A percentile compares a stretch with the other conserved stretches of the same genome.
Conservation (phyloP, 1,140 invertebrate genomes). For the Lithobius niger region DNA sequence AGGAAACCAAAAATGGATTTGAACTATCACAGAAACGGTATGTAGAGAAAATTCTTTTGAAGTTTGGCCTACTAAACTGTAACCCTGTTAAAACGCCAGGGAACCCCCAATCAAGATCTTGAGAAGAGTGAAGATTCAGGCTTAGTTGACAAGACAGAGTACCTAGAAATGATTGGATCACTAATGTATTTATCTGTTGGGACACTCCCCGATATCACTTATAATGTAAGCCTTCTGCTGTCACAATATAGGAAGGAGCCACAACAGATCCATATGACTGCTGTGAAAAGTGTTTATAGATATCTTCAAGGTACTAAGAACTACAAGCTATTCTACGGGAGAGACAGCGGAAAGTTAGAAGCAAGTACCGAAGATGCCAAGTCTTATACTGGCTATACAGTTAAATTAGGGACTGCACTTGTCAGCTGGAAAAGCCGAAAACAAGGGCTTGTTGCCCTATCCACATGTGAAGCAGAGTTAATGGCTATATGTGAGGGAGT, state of each 20-base stretch:
- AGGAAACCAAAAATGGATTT: constrained; percentile 14
- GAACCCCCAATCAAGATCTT: constrained; percentile 18
- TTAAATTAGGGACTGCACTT: too few relatives aligned
- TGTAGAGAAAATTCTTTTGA: constrained; percentile 25
- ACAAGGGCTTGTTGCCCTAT: too few relatives aligned
- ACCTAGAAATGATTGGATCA: constrained; percentile 27
- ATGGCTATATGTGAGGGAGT: too few relatives aligned
- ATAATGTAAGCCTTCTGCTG: constrained; percentile 29
- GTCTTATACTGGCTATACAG: too few relatives aligned
- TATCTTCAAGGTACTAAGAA: constrained; percentile 32
- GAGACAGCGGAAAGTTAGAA: not conserved
- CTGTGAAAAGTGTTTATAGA: constrained; percentile 31
- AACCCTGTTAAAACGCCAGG: constrained; percentile 23
- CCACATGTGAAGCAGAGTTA: too few relatives aligned
- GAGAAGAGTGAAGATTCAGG: not conserved
- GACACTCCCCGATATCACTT: constrained; percentile 34
- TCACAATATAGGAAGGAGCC: constrained; percentile 32
- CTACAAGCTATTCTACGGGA: constrained; percentile 15
- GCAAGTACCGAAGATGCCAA: too few relatives aligned
- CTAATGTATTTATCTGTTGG: constrained; percentile 33
- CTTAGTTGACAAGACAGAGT: constrained; percentile 18
- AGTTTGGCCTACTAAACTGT: constrained; percentile 23
- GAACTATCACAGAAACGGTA: constrained; percentile 25
- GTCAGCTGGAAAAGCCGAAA: too few relatives aligned
- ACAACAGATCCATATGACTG: constrained; percentile 26